Evolutionary conservation across 1,140 invertebrate species (phyloP), one percentile per base, ranked within the genome.

Genomic region (Octopus sinensis): DNA sequence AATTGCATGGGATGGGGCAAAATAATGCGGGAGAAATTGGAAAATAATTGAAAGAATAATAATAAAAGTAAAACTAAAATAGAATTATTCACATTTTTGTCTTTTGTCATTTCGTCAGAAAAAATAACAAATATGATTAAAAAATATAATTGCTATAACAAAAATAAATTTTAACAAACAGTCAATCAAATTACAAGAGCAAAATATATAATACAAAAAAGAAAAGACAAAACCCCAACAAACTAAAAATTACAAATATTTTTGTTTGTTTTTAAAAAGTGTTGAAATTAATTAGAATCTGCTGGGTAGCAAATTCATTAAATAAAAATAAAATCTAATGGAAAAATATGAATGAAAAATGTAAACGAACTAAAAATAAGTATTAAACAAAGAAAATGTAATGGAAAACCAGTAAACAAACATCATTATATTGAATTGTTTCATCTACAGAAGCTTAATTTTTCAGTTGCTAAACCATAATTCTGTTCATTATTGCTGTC

Each of bases 351-450:
- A 71, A 13, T 71, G 68, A 12, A 13, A 12, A 71, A 13, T 71
- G 68, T 71, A 71, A 13, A 13, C n/a, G 12, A 23, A 13, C 68
- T 13, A 71, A 23, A 71, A 71, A 71, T 13, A 71, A 71, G n/a
- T 71, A 71, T 13, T 23, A 12, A 51, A 80, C 13, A 80, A 23
- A 12, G 68, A 80, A 23, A 80, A 78, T 10, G 77, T 30, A 17
- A 78, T 23, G 53, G 68, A 54, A n/a, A 78, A 54, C 52, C n/a
- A 76, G 13, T 17, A 13, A 13, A 78, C 30, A 12, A 30, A 17
- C 12, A 43, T 13, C 30, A 17, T 30, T 30, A 43, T 78, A 30
- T 30, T 17, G 52, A 53, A 13, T 12, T 30, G 17, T 53, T 53
- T 13, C 12, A 78, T 13, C 12, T 53, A 30, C 76, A 43, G 23